Evolutionary conservation across 2,888 invertebrate genomes (phyloP), one percentile per base, ranked within the genome.

Genomic region (Sinopyrophorus schimmeli): DNA sequence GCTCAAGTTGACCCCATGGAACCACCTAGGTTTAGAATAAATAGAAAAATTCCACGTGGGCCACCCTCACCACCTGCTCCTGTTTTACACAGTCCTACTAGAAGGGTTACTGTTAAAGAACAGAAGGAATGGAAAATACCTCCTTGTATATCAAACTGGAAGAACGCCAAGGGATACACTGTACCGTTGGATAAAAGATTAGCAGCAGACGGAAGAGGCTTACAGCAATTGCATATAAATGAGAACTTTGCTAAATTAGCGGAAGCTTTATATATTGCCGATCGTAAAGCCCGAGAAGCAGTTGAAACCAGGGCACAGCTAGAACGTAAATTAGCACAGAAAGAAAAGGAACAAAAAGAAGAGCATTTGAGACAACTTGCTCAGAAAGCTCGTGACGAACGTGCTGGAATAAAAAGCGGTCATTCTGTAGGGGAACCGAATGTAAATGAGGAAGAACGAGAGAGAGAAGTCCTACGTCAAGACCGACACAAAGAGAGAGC

Each of bases 71-170:
- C 99, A 0, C 99, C 99, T 10, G 97, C 99, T 4, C 98, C 99
- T 1, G 97, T 99, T 6, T 81, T 99, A 74, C 99, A 99, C 76
- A 98, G 97, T 0, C 99, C 99, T 0, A 96, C 98, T 0, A 80
- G 98, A 40, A 89, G 98, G 70, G 95, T 96, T 0, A 96, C 98
- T 2, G 97, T 97, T 0, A 97, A 98, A 69, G 99, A 99, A 70
- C 99, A 99, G 70, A 87, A 96, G 52, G 99, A 99, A 72, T 99
- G 99, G 99, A 98, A 98, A 76, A 90, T 92, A 58, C 99, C 99
- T 4, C 99, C 99, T 0, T 99, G 98, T 65, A 97, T 99, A 56
- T 94, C 93, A 0, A 99, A 99, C 70, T 99, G 99, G 99, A 99
- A 99, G 76, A 99, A 99, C 73, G 92, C 97, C 3, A 97, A 96